A percentile compares a stretch with the other conserved stretches of the same genome.
Conservation (phyloP, 2,888 invertebrate species). For the Automeris io region DNA sequence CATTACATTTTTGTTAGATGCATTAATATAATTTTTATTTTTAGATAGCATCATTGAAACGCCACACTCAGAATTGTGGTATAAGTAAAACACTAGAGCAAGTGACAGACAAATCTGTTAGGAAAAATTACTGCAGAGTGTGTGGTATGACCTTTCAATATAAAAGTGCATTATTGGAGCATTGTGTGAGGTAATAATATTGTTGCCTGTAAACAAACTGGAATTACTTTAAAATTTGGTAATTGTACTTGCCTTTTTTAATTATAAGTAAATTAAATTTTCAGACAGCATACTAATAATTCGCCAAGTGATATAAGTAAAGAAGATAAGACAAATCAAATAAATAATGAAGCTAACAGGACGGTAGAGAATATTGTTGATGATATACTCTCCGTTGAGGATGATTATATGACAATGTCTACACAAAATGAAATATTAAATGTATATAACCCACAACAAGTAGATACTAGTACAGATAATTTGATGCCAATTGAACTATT, state of each 20-base stretch:
- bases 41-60: constrained; percentile 54
- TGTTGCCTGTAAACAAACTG: background rate
- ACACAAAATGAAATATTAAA: constrained; percentile 44
- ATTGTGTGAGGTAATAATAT: constrained; percentile 46
- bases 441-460: constrained; percentile 31
- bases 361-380: constrained; percentile 66
- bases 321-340: constrained; percentile 25
- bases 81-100: constrained; percentile 16
- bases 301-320: constrained; percentile 24
- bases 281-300: constrained; percentile 39
- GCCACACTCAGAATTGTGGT: constrained; percentile 46
- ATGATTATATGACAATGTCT: constrained; percentile 58
- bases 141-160: constrained; percentile 56
- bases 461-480: constrained; percentile 39
- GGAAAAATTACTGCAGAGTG: constrained; percentile 49
- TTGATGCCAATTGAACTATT: constrained; percentile 61
- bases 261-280: constrained; percentile 7
- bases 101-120: constrained; percentile 25
- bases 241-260: background rate
- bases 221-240: background rate
- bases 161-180: constrained; percentile 53
- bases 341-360: constrained; percentile 24
- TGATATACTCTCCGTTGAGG: constrained; percentile 63
- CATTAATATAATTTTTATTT: constrained; percentile 10
- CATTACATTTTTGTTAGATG: background rate